Base-by-base conservation (phyloP, 2,888 invertebrate species). In the Melanophora roralis region DNA sequence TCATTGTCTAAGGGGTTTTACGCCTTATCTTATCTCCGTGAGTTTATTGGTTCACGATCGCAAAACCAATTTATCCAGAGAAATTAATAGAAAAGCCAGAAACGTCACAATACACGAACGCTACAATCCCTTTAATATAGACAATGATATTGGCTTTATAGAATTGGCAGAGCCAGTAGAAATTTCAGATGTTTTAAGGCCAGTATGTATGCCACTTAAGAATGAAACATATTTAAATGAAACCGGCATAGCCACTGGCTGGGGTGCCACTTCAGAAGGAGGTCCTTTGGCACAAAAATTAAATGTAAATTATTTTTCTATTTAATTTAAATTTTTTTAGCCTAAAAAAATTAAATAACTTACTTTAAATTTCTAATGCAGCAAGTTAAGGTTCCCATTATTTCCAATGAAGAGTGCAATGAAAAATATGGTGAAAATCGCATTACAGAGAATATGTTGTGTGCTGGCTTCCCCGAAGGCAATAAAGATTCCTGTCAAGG, bases 71-170 rank as follows among this genome's bases (percentile, higher is more conserved):
- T 67, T 21, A 4, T 74, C 74, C 1, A 14, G 59, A 36, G 74
- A 43, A 34, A 67, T 67, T 9, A 59, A 12, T 11, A 51, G 67
- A 4, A 64, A 55, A 6, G 45, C 45, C 1, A 86, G 87, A 36
- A 89, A 88, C 43, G 90, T 93, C 6, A 89, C 91, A 14, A 90
- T 91, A 19, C 94, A 95, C 85, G 91, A 92, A 43, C 90, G 92
- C 1, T 97, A 96, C 89, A 94, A 93, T 83, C 91, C 93, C 0
- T 90, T 91, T 6, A 94, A 92, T 78, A 96, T 94, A 85, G 94
- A 96, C 78, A 96, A 96, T 85, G 97, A 97, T 85, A 95, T 97
- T 74, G 96, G 96, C 0, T 88, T 97, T 16, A 86, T 97, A 12
- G 93, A 92, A 83, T 89, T 97, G 71, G 92, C 92, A 74, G 89